A percentile compares a stretch with the other conserved stretches of the same genome.
These are phyloP conservation scores for Myrmecophaga tridactyla DNA, from an alignment of 2,113 vertebrate species.

Conservation along the genomic window DNA sequence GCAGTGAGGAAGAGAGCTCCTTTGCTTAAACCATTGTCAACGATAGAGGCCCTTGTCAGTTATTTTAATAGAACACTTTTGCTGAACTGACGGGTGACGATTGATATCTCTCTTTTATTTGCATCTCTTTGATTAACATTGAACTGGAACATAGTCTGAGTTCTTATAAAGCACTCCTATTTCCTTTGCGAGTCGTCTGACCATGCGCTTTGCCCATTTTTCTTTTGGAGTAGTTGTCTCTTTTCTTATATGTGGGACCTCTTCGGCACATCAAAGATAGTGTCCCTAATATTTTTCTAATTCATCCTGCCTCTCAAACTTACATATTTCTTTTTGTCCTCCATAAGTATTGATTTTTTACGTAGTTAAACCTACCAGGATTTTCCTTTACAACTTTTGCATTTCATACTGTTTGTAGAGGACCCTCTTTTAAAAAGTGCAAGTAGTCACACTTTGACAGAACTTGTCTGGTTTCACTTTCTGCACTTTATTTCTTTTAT, in stretches of 20 bases:
- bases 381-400: conserved; percentile 27
- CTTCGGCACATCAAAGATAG: conserved; percentile 14
- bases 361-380: background rate
- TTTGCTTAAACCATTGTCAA: background rate
- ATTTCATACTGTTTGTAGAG: conserved; percentile 24
- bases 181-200: background rate
- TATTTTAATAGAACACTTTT: conserved; percentile 12
- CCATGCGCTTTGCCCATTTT: background rate
- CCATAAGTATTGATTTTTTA: conserved; percentile 46
- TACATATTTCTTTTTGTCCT: conserved; percentile 49
- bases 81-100: background rate
- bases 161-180: conserved; percentile 16
- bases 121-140: background rate
- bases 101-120: background rate
- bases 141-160: background rate
- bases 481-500: conserved; percentile 27
- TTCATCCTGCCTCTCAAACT: conserved; percentile 35
- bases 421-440: conserved; percentile 21
- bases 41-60: background rate
- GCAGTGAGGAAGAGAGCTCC: background rate
- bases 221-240: background rate
- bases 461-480: conserved; percentile 1
- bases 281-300: conserved; percentile 39
- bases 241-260: background rate
- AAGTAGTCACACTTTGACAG: background rate